Evolutionary conservation across 2,888 invertebrate species (phyloP), one percentile per base, ranked within the genome.

Genomic region (Rotaria socialis): DNA sequence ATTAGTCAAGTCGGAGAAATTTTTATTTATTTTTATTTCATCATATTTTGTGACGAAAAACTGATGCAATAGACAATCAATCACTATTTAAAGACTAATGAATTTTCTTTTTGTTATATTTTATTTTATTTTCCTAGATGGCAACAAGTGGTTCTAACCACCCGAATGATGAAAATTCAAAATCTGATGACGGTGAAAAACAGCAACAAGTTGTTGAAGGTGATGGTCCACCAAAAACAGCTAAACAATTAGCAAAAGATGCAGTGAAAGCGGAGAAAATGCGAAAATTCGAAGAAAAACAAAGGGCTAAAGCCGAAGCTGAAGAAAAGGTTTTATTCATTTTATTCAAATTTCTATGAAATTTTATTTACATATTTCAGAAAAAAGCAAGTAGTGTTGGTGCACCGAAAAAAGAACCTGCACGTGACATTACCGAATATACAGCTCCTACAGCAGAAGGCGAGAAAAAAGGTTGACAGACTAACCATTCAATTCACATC

Each of bases 401-500:
- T 24, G 52, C 19, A 84, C n/a, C 55, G 2, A 16, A 35, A 55
- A 84, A 84, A 84, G n/a, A 1, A 16, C 5, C 8, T 16, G 4
- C 0, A 24, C 35, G 35, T 41, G 84, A 55, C 10, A 55, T 84
- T 2, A 84, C 56, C 24, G 55, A 55, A 50, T 84, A 84, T 84
- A 41, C 27, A 55, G 55, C 56, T 16, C 35, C 56, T 4, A 84
- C 56, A 4, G 35, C 0, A 19, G 5, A 2, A 35, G 84, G 84
- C n/a, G 84, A 84, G 24, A 84, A 84, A 10, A 84, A 84, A 84
- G 55, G 84, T 84, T n/a, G n/a, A n/a, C n/a, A n/a, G n/a, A n/a
- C n/a, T n/a, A n/a, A n/a, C n/a, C n/a, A n/a, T 7, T 14, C 2
- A 52, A 4, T 10, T 50, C 6, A 11, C 11, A 50, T 11, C 11